phyloP scores from a whole-genome alignment of 2,113 vertebrate genomes.

The Machaerirhynchus nigripectus region DNA sequence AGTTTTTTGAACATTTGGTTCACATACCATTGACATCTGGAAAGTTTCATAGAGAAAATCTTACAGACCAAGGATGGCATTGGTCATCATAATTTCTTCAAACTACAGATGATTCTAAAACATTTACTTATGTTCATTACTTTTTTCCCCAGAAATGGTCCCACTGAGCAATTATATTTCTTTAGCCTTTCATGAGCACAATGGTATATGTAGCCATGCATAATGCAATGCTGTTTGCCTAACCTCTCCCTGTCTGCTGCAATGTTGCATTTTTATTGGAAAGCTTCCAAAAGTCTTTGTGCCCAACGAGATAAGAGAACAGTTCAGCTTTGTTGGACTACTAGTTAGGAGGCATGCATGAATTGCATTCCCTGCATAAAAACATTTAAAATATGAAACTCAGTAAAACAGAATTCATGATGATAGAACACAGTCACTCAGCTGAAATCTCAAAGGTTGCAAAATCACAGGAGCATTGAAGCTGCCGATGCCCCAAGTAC shows the following conservation, averaged over 20 bases:
- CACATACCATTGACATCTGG: neutral
- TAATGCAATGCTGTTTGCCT: constrained; percentile 31
- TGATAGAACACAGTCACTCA: neutral
- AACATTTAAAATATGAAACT: neutral
- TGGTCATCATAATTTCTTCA: neutral
- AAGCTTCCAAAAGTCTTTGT: constrained; percentile 30
- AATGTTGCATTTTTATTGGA: constrained; percentile 60
- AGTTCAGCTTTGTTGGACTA: constrained; percentile 29
- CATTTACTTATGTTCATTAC: neutral
- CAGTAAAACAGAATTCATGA: neutral
- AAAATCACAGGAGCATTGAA: neutral
- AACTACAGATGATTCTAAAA: neutral
- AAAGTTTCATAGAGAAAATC: neutral
- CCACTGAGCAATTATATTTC: constrained; percentile 32
- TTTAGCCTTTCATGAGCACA: neutral
- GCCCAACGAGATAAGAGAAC: constrained; percentile 39
- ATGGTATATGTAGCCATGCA: neutral
- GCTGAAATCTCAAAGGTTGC: neutral
- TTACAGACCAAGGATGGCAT: neutral
- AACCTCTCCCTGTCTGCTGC: constrained; percentile 26
- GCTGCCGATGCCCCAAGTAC: neutral
- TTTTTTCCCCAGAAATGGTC: neutral
- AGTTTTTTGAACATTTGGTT: neutral
- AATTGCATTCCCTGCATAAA: neutral
- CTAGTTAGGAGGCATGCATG: neutral